phyloP scores from a whole-genome alignment of 2,888 invertebrate species.

The Lampropteryx suffumata region DNA sequence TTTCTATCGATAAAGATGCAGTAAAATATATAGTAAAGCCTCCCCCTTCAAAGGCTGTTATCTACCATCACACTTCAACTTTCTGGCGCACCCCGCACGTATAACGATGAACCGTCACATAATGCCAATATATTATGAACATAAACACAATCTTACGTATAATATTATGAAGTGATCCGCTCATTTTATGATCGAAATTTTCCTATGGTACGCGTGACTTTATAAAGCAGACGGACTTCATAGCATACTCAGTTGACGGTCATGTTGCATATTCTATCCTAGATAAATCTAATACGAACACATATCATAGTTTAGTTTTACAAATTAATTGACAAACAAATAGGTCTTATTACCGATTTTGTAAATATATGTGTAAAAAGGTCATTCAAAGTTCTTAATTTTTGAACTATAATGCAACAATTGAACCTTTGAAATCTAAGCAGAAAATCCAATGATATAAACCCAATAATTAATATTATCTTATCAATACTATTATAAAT shows the following conservation, averaged over 20 bases:
- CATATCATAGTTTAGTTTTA: too few species aligned
- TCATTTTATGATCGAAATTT: conserved; percentile 35
- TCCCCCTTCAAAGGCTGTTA: neutral
- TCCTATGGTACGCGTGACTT: conserved; percentile 39
- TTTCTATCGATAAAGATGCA: neutral
- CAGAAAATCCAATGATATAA: too few species aligned
- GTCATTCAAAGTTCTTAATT: too few species aligned
- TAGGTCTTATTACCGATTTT: too few species aligned
- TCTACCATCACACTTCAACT: conserved; percentile 6
- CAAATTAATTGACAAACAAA: too few species aligned
- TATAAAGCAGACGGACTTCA: conserved; percentile 20
- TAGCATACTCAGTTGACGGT: neutral
- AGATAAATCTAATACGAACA: too few species aligned
- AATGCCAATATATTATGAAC: conserved; percentile 34
- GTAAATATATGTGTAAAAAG: too few species aligned
- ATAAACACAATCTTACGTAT: conserved; percentile 37
- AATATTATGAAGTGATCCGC: conserved; percentile 43
- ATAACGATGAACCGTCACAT: conserved; percentile 28
- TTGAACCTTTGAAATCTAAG: too few species aligned
- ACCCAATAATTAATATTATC: too few species aligned
- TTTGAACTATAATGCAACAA: too few species aligned
- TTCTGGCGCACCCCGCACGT: conserved; percentile 10
- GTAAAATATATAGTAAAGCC: conserved; percentile 6
- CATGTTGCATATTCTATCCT: too few species aligned
- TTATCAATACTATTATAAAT: too few species aligned